Conservation (phyloP, 2,888 invertebrate genomes). For the Schizotus pectinicornis region DNA sequence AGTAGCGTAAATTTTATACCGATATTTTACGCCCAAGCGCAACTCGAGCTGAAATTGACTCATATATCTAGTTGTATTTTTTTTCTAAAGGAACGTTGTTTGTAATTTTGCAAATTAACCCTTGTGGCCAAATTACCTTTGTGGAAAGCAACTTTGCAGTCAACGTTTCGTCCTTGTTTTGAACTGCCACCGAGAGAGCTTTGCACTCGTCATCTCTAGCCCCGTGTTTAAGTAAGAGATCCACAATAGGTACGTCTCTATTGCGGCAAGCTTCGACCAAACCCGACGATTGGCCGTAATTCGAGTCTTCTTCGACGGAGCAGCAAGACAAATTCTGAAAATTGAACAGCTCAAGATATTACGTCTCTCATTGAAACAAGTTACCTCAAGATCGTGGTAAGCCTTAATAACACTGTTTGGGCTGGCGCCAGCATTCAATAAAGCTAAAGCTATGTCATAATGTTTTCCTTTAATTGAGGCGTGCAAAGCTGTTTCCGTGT, state of each 20-base stretch:
- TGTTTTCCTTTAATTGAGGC: constrained; percentile 80
- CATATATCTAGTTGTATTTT: no score
- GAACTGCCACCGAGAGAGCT: constrained; percentile 79
- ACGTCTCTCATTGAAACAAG: no score
- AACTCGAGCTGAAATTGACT: no score
- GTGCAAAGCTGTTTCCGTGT: constrained; percentile 82
- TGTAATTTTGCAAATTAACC: no score
- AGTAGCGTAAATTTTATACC: no score
- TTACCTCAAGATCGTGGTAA: constrained; percentile 58
- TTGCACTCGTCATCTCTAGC: constrained; percentile 87
- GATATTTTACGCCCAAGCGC: no score
- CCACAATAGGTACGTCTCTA: constrained; percentile 74
- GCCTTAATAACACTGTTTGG: constrained; percentile 74
- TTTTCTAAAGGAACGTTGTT: no score
- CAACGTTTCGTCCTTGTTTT: constrained; percentile 75
- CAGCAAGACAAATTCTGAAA: constrained; percentile 50
- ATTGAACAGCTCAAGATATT: no score
- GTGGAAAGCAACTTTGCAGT: constrained; percentile 84
- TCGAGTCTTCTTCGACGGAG: constrained; percentile 60
- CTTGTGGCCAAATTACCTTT: constrained; percentile 70
- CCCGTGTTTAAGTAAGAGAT: constrained; percentile 77
- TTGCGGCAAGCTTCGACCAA: constrained; percentile 74
- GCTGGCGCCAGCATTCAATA: constrained; percentile 81
- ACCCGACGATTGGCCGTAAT: constrained; percentile 62
- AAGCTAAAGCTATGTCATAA: constrained; percentile 70